Evolutionary conservation across 2,797 vertebrate genomes (phyloP), one percentile per base, ranked within the genome.

Genomic region (Craterocephalus amniculus): DNA sequence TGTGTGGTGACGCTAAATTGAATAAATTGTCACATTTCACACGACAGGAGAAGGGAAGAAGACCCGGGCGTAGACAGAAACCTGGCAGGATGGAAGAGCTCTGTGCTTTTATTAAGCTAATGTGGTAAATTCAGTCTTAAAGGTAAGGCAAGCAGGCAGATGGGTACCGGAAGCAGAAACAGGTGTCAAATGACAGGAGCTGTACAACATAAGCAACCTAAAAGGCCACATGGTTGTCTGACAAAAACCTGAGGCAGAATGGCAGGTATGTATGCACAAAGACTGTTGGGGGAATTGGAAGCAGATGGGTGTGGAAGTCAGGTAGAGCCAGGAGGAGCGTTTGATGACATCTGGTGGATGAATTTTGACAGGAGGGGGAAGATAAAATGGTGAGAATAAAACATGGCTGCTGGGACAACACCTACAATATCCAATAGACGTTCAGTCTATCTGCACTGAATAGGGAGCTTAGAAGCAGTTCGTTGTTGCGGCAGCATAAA

Each of bases 11-110:
- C 31, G 48, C 70, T 56, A 60, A 85, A 76, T 83, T 80, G 70
- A 80, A 89, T 86, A 74, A 83, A 74, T 58, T 67, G 51, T 34
- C 34, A 56, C 29, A 34, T 58, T 58, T 68, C 16, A 38, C 54
- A 32, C 57, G 61, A 20, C 1, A 6, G 27, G 27, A 51, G 34
- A 20, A 9, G 43, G 29, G 4, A 73, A 0, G 35, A 66, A 18
- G n/a, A 74, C 18, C 26, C 0, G 16, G 36, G 57, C 66, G 62
- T 16, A 27, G 48, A 54, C 54, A 54, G 52, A 58, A 57, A 54
- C 24, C 58, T 66, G 24, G 67, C 56, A 61, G 29, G 51, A 20
- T 51, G 31, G 61, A 65, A 43, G 14, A 26, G 14, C 45, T 58
- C 14, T 12, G 40, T 3, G 16, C 20, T 16, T 60, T 63, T 43